Conservation (phyloP, 2,888 invertebrate species). For the Marasmarcha lunaedactyla region DNA sequence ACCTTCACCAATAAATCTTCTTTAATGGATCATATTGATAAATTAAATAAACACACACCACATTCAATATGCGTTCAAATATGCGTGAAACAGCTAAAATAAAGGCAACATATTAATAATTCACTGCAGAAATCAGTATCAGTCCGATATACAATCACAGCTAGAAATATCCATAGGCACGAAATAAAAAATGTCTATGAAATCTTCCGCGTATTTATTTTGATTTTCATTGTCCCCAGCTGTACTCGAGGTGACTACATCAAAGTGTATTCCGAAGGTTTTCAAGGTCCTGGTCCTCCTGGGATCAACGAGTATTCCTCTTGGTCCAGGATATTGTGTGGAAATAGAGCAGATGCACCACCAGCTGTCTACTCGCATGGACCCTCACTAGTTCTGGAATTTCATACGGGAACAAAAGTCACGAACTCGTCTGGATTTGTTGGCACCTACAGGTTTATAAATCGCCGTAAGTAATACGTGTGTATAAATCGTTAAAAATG, state of each 20-base stretch:
- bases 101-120: too few relatives aligned
- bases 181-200: too few relatives aligned
- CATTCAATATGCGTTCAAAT: too few relatives aligned
- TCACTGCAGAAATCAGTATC: too few relatives aligned
- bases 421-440: constrained; percentile 76
- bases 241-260: constrained; percentile 80
- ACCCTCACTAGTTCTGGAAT: constrained; percentile 78
- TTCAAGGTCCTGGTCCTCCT: constrained; percentile 76
- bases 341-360: constrained; percentile 76
- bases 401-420: constrained; percentile 71
- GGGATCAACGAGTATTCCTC: constrained; percentile 82
- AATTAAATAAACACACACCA: too few relatives aligned
- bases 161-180: too few relatives aligned
- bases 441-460: constrained; percentile 82
- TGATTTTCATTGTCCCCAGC: constrained; percentile 68
- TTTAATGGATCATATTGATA: too few relatives aligned
- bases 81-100: too few relatives aligned
- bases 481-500: too few relatives aligned
- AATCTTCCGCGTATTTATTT: too few relatives aligned
- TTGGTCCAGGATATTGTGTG: constrained; percentile 81
- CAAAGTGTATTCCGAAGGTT: constrained; percentile 82
- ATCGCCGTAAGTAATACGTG: constrained; percentile 75
- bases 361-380: constrained; percentile 81
- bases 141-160: too few relatives aligned
- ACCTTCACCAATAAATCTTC: too few relatives aligned